These are phyloP conservation scores for Aethina tumida DNA, from an alignment of 1,140 invertebrate species.

Conservation along the genomic window DNA sequence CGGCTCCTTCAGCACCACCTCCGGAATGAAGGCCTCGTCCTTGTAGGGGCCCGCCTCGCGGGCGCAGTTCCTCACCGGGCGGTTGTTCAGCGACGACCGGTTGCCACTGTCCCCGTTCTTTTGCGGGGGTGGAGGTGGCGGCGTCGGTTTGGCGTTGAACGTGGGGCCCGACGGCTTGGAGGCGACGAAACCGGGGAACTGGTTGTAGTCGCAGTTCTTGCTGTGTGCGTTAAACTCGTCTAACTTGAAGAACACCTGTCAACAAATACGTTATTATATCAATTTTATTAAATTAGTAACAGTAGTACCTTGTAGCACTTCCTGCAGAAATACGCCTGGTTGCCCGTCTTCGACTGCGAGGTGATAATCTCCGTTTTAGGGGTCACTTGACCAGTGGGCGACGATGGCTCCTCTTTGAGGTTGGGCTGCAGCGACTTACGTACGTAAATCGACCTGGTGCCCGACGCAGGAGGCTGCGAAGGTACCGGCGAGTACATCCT, in stretches of 20 bases:
- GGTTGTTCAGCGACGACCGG: constrained; percentile 17
- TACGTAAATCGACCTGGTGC: constrained; percentile 11
- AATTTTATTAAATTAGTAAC: too few relatives aligned
- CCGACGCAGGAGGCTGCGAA: constrained; percentile 10
- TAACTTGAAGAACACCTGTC: constrained; percentile 32
- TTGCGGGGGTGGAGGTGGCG: neutral
- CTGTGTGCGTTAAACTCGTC: constrained; percentile 34
- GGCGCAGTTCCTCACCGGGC: constrained; percentile 29
- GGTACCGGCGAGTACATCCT: constrained; percentile 4
- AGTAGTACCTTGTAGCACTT: constrained; percentile 31
- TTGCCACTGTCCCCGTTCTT: constrained; percentile 15
- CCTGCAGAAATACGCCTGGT: constrained; percentile 34
- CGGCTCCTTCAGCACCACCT: constrained; percentile 14
- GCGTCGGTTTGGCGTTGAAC: constrained; percentile 4
- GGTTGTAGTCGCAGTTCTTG: constrained; percentile 27
- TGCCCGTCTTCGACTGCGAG: constrained; percentile 21
- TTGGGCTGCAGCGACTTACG: constrained; percentile 10
- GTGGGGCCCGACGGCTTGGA: too few relatives aligned
- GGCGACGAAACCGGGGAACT: too few relatives aligned
- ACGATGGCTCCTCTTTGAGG: constrained; percentile 24
- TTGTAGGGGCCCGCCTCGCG: constrained; percentile 27
- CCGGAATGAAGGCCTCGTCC: constrained; percentile 20
- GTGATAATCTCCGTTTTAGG: constrained; percentile 12
- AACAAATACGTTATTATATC: constrained; percentile 3
- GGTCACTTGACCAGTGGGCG: constrained; percentile 2